Evolutionary conservation across 2,888 invertebrate species (phyloP).

Genomic region (Drosophila percnosoma): DNA sequence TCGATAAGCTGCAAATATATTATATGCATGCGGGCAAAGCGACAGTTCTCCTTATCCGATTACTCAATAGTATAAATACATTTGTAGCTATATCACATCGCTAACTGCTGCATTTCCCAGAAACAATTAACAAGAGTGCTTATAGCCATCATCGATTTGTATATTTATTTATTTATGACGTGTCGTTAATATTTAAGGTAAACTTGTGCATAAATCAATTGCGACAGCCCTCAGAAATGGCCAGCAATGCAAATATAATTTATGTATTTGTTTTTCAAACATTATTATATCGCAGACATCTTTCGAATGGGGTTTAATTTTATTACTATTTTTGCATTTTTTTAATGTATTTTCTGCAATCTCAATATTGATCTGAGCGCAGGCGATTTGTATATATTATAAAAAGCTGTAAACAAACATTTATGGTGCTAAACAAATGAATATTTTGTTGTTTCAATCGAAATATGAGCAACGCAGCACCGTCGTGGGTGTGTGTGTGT

Average conservation of each 20-base stretch:
- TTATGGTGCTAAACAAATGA: conserved; percentile 26
- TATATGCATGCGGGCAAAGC: not conserved
- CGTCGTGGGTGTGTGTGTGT: not conserved
- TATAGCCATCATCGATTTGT: not conserved
- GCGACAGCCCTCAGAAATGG: conserved; percentile 12
- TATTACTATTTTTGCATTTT: not conserved
- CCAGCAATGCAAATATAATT: conserved; percentile 38
- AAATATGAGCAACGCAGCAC: conserved; percentile 36
- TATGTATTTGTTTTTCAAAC: conserved; percentile 2
- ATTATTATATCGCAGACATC: not conserved
- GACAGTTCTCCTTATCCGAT: conserved; percentile 14
- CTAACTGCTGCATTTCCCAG: conserved; percentile 27
- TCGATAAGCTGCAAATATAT: conserved; percentile 1
- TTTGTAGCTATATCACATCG: not conserved
- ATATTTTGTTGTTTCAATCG: conserved; percentile 34
- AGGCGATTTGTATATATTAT: conserved; percentile 41
- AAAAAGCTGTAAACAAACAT: conserved; percentile 57
- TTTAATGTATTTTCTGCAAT: not conserved
- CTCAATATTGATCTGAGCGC: conserved; percentile 43
- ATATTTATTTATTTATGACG: not conserved
- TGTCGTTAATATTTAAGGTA: conserved; percentile 29
- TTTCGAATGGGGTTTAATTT: not conserved
- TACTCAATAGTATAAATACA: conserved; percentile 3
- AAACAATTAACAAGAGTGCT: conserved; percentile 19
- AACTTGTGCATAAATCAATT: conserved; percentile 47